Evolutionary conservation across 1,140 invertebrate species (phyloP), one percentile per base, ranked within the genome.

Genomic region (Aphelenchoides avenae): DNA sequence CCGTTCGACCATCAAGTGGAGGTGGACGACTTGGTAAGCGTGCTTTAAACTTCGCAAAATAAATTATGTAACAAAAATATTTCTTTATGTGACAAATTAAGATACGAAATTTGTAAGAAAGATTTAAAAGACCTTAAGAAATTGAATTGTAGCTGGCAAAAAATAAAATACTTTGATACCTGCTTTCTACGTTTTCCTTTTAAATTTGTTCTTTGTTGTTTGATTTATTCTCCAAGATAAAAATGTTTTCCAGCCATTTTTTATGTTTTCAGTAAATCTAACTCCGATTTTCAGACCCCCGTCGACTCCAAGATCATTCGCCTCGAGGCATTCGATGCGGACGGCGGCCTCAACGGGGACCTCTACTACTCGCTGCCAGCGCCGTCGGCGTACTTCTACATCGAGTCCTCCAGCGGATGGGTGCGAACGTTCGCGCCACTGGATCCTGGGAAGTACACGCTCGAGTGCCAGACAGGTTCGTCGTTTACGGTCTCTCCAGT

Each of bases 311-410:
- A 47, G 18, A 33, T 68, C 18, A 22, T 71, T 13, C 53, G 52
- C 41, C 30, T 68, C 29, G 50, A 67, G 15, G 65, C 29, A 31
- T 66, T 68, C 40, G 65, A 68, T 50, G 65, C 65, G 18, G 65
- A 68, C 48, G 59, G 56, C 40, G 65, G 65, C 4, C 42, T 68
- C 29, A 71, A 68, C 47, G 65, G 68, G 20, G 68, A 60, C 34
- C 40, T 68, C 13, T 42, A 29, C n/a, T 68, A 58, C 42, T 66
- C 62, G 6, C 40, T 58, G 18, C 15, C 41, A 13, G 39, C 43
- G 11, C 36, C 52, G 5, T 61, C 68, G 7, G 33, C 40, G 1
- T 36, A 40, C 11, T 68, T 68, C 33, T 71, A 70, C 40, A 47
- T 68, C 15, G 65, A 68, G 29, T 41, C 69, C 5, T 18, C 20